Conservation (phyloP, 2,888 invertebrate species). For the Agrochola lychnidis region DNA sequence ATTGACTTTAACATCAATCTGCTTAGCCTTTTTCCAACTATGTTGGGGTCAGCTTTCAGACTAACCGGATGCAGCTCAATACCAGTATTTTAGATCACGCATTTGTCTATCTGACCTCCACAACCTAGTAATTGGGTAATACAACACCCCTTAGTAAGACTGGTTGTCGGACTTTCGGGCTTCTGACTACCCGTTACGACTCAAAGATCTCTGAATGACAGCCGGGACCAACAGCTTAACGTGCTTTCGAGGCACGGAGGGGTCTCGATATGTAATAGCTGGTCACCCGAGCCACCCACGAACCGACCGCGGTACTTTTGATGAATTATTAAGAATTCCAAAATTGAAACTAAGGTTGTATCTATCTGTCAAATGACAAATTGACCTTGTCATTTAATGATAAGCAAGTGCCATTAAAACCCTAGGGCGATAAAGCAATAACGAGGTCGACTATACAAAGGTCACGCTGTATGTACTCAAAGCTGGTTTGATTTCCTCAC, state of each 20-base stretch:
- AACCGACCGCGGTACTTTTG: not conserved
- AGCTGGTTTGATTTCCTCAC: not conserved
- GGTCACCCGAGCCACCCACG: not conserved
- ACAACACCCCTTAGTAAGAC: not conserved
- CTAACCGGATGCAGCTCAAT: too few relatives aligned
- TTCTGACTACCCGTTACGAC: not conserved
- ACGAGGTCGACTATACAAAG: not conserved
- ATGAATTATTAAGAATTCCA: not conserved
- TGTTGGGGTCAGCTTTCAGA: not conserved
- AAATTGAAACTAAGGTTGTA: not conserved
- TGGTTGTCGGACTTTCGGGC: not conserved
- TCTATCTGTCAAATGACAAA: not conserved
- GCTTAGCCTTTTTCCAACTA: not conserved
- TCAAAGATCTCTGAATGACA: not conserved
- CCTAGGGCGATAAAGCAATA: not conserved
- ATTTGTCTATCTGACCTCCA: not conserved
- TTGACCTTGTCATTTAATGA: not conserved
- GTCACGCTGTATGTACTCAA: not conserved
- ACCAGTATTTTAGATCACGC: not conserved
- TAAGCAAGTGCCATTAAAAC: not conserved
- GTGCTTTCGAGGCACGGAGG: not conserved
- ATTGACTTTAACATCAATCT: too few relatives aligned
- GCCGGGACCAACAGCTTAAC: not conserved
- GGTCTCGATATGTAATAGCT: not conserved
- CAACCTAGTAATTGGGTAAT: not conserved